Conservation (phyloP, 2,888 invertebrate genomes). For the Eumacrocentrus americanus region DNA sequence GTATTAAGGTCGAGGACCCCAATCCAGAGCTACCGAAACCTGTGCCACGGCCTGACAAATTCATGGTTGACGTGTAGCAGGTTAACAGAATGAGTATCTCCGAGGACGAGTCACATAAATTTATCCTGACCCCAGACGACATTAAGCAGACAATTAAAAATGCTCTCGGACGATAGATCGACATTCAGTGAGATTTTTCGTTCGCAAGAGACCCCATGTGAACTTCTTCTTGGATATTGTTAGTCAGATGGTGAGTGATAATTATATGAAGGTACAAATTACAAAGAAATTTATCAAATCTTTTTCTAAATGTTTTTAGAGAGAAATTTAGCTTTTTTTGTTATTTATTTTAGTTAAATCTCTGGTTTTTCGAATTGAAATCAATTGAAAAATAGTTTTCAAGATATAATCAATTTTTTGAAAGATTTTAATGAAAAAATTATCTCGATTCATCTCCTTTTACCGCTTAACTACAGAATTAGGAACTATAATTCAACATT, state of each 20-base stretch:
- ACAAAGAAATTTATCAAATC: too few species aligned
- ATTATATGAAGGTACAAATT: constrained; percentile 75
- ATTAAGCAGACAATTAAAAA: constrained; percentile 95
- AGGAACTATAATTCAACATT: too few species aligned
- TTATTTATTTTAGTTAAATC: constrained; percentile 4
- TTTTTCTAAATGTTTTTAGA: too few species aligned
- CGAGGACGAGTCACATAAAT: constrained; percentile 65
- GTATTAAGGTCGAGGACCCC: constrained; percentile 32
- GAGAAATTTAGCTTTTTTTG: constrained; percentile 9
- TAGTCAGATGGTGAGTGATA: constrained; percentile 65
- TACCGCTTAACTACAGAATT: too few species aligned
- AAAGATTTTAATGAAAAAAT: too few species aligned
- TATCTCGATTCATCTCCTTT: too few species aligned
- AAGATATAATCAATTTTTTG: too few species aligned
- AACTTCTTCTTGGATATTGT: constrained; percentile 99
- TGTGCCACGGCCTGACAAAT: constrained; percentile 49
- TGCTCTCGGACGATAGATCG: constrained; percentile 90
- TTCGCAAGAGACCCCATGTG: constrained; percentile 99
- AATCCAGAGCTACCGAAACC: not conserved
- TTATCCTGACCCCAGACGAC: constrained; percentile 89
- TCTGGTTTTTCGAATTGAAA: constrained; percentile 77
- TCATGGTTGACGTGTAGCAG: constrained; percentile 57
- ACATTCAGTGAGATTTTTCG: constrained; percentile 99
- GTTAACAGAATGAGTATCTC: constrained; percentile 51
- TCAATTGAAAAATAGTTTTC: too few species aligned